Base-by-base conservation (phyloP, 2,113 vertebrate genomes). In the Heteronetta atricapilla region DNA sequence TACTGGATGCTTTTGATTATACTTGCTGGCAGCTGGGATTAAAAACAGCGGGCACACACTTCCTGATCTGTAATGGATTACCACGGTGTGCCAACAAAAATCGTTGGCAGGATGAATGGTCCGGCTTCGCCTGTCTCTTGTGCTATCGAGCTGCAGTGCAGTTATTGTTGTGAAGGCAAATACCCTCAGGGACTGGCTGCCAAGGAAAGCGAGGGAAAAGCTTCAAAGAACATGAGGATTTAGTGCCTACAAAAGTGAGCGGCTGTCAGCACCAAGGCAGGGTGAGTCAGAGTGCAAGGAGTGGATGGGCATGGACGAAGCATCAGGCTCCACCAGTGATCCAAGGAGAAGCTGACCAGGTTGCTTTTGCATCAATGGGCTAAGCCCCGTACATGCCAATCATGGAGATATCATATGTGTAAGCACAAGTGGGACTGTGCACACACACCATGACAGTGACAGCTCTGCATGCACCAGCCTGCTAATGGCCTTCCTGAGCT, bases 1-100 rank as follows among this genome's bases (percentile, higher is more conserved):
- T 87, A 78, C 79, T 97, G 86, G 93, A 94, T 95, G 95, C 67
- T 95, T 94, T 88, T 90, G 90, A 96, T 95, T 97, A 95, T 93
- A 93, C 86, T 89, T 91, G 69, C 86, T 94, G 95, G 93, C 96
- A 97, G 94, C 93, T 92, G 84, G 93, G 92, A 94, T 96, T 94
- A 94, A 95, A 95, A 97, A 63, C 88, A 89, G 89, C 26, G 29
- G 90, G 94, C 81, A 94, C 90, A 91, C 36, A 55, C 91, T 95
- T 96, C 93, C 91, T 96, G 93, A 86, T 89, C 83, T 86, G 89
- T 91, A 93, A 96, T 78, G 88, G 94, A 96, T 94, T 93, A 89
- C 90, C 67, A 55, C 50, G 31, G 80, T 44, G 70, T 92, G 96
- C 92, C 95, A 94, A 63, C 79, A 89, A 67, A 88, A 93, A 91